Evolutionary conservation across 2,888 invertebrate genomes (phyloP), one percentile per base, ranked within the genome.

Genomic region (Oithona nana): DNA sequence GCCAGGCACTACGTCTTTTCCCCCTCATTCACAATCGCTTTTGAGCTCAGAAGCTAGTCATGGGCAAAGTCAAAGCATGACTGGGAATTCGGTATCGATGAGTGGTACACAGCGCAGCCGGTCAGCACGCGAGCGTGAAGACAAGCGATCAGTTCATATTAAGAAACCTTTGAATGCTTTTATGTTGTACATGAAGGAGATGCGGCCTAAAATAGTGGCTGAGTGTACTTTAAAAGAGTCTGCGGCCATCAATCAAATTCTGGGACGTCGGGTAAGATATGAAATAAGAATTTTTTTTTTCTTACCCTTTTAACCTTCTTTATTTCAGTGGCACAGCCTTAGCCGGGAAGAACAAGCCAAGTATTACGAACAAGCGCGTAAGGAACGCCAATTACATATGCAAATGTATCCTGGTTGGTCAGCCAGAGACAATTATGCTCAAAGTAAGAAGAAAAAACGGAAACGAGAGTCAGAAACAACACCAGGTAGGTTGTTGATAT

Each of bases 131-230:
- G 54, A 54, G 24, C 20, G 26, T 16, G 54, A 90, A 79, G 88
- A 89, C 8, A 39, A 39, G 39, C 6, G 39, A 16, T 11, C 39
- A 76, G 88, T 88, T 68, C 94, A 95, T 77, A 93, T 97, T 77
- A 97, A 97, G 80, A 98, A 98, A 78, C 98, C 98, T 66, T 80
- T 98, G 68, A 99, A 99, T 76, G 98, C 98, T 71, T 98, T 99
- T 80, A 99, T 99, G 98, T 80, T 98, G 69, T 98, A 95, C 76
- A 98, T 99, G 98, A 98, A 98, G 76, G 97, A 98, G 76, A 95
- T 95, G 90, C 80, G 98, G 73, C 92, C 94, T 68, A 92, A 94
- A 77, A 94, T 99, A 64, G 93, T 97, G 65, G 93, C 95, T 48
- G 97, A 98, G 75, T 94, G 93, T 75, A 95, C 95, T 67, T 81